Percentiles rank a stretch among this genome's conserved stretches.
Conservation (phyloP, 2,113 vertebrate genomes). For the Seriola rivoliana region DNA sequence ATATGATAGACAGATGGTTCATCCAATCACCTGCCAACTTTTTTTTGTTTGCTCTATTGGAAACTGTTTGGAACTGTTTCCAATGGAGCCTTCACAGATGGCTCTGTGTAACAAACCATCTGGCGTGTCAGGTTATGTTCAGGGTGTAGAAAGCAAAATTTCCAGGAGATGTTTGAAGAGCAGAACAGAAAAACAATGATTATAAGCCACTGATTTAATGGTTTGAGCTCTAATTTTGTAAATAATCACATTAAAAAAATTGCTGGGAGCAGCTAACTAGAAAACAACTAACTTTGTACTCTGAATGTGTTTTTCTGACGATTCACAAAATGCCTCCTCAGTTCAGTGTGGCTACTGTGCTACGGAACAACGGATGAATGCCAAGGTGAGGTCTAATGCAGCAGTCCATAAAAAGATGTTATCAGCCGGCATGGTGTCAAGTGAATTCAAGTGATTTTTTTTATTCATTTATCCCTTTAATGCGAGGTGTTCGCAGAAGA, state of each 20-base stretch:
- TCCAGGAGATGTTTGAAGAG: not conserved
- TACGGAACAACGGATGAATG: not conserved
- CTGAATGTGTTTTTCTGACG: conserved; percentile 12
- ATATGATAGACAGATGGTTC: too few relatives aligned
- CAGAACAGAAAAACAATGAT: not conserved
- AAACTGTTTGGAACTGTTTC: too few relatives aligned
- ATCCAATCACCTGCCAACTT: too few relatives aligned
- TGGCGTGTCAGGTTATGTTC: too few relatives aligned
- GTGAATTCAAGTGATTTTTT: not conserved
- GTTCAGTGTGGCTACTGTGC: not conserved
- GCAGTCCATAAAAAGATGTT: not conserved
- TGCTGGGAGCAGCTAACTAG: not conserved
- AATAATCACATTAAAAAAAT: not conserved
- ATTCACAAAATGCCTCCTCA: not conserved
- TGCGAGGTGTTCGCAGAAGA: not conserved
- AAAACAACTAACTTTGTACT: not conserved
- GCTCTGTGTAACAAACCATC: too few relatives aligned
- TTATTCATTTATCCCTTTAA: not conserved
- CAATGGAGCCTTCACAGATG: too few relatives aligned
- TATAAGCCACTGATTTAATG: conserved; percentile 8
- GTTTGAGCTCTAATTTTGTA: not conserved
- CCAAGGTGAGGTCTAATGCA: not conserved
- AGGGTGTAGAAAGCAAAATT: not conserved
- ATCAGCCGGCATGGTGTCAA: not conserved
- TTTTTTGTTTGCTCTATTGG: too few relatives aligned